Evolutionary conservation across 2,797 vertebrate genomes (phyloP).

Genomic region (Protosalanx chinensis): DNA sequence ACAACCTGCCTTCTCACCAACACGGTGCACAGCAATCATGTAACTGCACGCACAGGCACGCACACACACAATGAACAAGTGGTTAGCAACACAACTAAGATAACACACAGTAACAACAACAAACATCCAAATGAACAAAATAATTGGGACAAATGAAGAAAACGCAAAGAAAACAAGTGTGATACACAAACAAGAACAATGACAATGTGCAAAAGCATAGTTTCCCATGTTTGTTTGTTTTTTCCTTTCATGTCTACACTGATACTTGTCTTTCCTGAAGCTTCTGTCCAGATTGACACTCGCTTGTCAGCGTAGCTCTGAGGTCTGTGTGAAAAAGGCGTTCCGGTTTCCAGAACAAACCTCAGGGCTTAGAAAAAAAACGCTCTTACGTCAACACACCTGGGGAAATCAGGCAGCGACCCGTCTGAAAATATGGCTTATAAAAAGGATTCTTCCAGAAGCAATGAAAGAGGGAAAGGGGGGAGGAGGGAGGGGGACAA

Average conservation of each 20-base stretch:
- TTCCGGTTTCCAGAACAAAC: conserved; percentile 36
- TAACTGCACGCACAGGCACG: background rate
- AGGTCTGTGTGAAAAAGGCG: conserved; percentile 46
- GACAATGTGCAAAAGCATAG: conserved; percentile 54
- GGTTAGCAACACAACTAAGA: conserved; percentile 37
- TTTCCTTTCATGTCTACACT: background rate
- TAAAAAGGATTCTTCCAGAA: conserved; percentile 48
- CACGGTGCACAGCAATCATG: background rate
- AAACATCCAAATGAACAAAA: conserved; percentile 28
- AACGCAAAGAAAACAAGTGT: conserved; percentile 17
- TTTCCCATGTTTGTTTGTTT: background rate
- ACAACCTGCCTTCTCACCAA: background rate
- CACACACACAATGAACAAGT: conserved; percentile 30
- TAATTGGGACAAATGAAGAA: conserved; percentile 36
- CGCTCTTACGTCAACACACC: conserved; percentile 42
- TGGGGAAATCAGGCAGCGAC: conserved; percentile 48
- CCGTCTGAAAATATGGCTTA: conserved; percentile 67
- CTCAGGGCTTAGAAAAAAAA: conserved; percentile 10
- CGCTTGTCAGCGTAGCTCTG: background rate
- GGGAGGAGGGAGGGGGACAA: conserved; percentile 19
- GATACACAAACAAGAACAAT: conserved; percentile 5
- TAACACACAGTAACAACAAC: conserved; percentile 24
- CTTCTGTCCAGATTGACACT: conserved; percentile 13
- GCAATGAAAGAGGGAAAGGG: conserved; percentile 24
- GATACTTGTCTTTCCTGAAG: background rate